A percentile compares a stretch with the other conserved stretches of the same genome.
These are phyloP conservation scores for Diploptera punctata DNA, from an alignment of 2,888 invertebrate genomes.

Conservation along the genomic window DNA sequence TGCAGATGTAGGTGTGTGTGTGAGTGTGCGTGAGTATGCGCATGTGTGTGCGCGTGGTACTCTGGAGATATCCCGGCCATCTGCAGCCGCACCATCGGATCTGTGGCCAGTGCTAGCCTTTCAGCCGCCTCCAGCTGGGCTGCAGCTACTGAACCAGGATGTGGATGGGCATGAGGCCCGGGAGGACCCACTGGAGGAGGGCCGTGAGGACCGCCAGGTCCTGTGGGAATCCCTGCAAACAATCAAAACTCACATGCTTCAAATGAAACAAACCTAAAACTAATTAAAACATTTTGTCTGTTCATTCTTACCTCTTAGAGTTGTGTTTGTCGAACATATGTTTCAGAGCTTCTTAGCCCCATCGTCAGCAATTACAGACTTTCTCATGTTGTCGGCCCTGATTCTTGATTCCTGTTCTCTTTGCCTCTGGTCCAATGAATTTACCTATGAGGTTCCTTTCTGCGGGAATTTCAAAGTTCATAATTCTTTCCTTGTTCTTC, in stretches of 20 bases:
- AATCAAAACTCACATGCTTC: no score
- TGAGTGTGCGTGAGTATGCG: constrained; percentile 90
- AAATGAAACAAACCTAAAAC: not conserved
- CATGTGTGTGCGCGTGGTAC: constrained; percentile 92
- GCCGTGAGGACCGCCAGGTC: constrained; percentile 39
- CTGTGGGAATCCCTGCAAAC: constrained; percentile 42
- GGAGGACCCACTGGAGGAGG: constrained; percentile 47
- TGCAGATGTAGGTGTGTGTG: constrained; percentile 82
- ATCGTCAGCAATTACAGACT: no score
- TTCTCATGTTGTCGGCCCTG: no score
- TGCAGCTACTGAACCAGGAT: constrained; percentile 58
- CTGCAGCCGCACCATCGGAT: constrained; percentile 91
- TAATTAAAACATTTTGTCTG: no score
- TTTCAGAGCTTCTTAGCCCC: no score
- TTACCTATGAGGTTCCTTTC: no score
- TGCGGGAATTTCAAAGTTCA: no score
- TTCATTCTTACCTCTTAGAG: no score
- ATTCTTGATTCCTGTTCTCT: no score
- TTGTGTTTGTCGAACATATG: no score
- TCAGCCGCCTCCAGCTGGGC: constrained; percentile 78
- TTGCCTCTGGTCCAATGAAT: no score
- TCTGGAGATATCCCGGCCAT: constrained; percentile 90
- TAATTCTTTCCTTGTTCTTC: no score
- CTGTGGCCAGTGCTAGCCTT: constrained; percentile 82
- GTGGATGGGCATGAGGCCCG: constrained; percentile 65